Percentiles rank a stretch among this genome's conserved stretches.
Evolutionary conservation across 2,113 vertebrate genomes (phyloP).

Genomic region (Eudyptes chrysolophus): DNA sequence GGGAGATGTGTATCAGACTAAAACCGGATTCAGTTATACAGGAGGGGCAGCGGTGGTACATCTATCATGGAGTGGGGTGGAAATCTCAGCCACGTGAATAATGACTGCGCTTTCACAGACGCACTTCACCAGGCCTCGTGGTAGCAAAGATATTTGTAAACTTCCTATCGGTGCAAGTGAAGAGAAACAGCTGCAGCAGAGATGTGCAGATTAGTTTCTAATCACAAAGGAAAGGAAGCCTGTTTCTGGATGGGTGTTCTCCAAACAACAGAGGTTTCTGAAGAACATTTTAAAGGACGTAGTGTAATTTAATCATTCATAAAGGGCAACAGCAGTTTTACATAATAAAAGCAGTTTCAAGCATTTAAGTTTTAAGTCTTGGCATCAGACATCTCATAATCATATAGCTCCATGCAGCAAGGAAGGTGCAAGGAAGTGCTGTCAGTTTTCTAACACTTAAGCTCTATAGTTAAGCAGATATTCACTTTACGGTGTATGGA

Average conservation of each 20-base stretch:
- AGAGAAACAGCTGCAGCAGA: constrained; percentile 5
- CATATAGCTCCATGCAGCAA: background rate
- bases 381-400: background rate
- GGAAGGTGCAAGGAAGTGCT: background rate
- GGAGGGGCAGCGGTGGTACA: background rate
- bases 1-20: background rate
- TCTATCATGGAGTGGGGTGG: background rate
- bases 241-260: background rate
- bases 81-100: background rate
- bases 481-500: background rate
- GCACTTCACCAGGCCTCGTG: background rate
- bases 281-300: background rate
- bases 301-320: background rate
- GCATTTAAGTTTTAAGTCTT: background rate
- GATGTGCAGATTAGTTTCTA: background rate
- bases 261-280: background rate
- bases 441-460: background rate
- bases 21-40: background rate
- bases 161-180: background rate
- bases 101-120: background rate
- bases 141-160: constrained; percentile 15
- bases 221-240: background rate
- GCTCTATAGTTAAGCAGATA: background rate
- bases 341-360: background rate
- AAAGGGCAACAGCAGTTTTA: background rate